Evolutionary conservation across 30 jellyfish, hydroid and myxozoan species (phyloP).

Genomic region (Nemopilema nomurai): DNA sequence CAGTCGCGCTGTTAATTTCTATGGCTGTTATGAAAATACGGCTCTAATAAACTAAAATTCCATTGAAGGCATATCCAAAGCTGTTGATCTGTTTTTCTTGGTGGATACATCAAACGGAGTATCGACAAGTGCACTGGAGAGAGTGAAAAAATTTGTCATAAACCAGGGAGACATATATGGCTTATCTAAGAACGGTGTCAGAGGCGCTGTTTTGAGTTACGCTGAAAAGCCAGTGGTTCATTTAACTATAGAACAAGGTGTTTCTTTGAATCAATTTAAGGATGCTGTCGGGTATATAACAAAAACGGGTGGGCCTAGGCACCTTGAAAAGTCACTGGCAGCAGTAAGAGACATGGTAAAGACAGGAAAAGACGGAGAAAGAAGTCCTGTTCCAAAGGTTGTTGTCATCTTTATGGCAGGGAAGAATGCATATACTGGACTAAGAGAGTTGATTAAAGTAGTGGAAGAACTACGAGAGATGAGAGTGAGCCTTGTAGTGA

Average conservation of each 20-base stretch:
- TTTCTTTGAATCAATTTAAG: neutral
- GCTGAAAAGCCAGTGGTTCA: neutral
- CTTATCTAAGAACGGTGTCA: slow-evolving; percentile 21
- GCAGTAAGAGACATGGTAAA: neutral
- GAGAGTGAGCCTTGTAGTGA: slow-evolving; percentile 6
- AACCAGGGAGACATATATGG: neutral
- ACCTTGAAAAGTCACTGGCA: slow-evolving; percentile 1
- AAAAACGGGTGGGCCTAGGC: neutral
- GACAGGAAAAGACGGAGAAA: slow-evolving; percentile 17
- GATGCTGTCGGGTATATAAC: neutral
- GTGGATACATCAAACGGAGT: slow-evolving; percentile 32
- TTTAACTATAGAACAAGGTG: slow-evolving; percentile 27
- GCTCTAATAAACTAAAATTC: neutral
- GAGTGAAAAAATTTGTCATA: slow-evolving; percentile 10
- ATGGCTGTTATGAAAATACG: neutral
- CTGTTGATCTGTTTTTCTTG: slow-evolving; percentile 29
- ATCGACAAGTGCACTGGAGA: neutral
- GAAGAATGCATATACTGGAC: slow-evolving; percentile 5
- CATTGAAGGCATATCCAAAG: slow-evolving; percentile 13
- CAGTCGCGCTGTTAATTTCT: neutral
- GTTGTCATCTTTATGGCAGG: slow-evolving; percentile 61
- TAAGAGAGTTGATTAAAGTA: slow-evolving; percentile 30
- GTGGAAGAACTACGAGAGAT: slow-evolving; percentile 18
- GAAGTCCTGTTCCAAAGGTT: slow-evolving; percentile 42
- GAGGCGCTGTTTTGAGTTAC: slow-evolving; percentile 6